Evolutionary conservation across 2,888 invertebrate species (phyloP), one percentile per base, ranked within the genome.

Genomic region (Nephrotoma flavescens): DNA sequence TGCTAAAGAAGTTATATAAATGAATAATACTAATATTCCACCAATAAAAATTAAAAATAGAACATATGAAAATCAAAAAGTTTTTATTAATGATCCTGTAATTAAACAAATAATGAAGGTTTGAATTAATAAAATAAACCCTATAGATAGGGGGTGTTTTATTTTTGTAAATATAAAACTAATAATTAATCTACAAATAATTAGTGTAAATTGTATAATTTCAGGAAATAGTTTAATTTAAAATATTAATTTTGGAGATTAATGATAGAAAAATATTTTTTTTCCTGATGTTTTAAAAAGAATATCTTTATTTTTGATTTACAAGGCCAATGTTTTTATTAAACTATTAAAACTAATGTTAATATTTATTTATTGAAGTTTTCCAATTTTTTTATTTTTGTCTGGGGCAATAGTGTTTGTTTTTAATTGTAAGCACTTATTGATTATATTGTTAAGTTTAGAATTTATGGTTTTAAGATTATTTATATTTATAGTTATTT

Each of bases 191-290:
- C 71, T 88, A 87, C 15, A 85, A 87, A 83, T 88, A 88, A 87
- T 83, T 3, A 89, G 42, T 83, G 89, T 88, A 88, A 90, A 88
- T 89, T 91, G 90, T 87, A 90, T 88, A 88, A 90, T 90, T 88
- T 91, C 93, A 94, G 92, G 92, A 92, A 92, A 91, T 94, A 94
- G 93, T 94, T 94, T 94, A 92, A 91, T 89, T 31, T 88, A 91
- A 94, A 94, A 94, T 94, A 92, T 93, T 94, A 94, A 94, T 94
- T 94, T 94, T 94, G 94, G 94, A 93, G 92, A 94, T 94, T 94
- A 94, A 93, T 90, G 93, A 93, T 92, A 93, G 92, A 92, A 91
- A 91, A 7, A 87, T 89, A 91, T 91, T 15, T 85, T 86, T 86
- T 86, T 86, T 47, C 47, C 47, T 94, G 93, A 93, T 92, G 92